Evolutionary conservation across 2,797 vertebrate genomes (phyloP).

Genomic region (Emys orbicularis): DNA sequence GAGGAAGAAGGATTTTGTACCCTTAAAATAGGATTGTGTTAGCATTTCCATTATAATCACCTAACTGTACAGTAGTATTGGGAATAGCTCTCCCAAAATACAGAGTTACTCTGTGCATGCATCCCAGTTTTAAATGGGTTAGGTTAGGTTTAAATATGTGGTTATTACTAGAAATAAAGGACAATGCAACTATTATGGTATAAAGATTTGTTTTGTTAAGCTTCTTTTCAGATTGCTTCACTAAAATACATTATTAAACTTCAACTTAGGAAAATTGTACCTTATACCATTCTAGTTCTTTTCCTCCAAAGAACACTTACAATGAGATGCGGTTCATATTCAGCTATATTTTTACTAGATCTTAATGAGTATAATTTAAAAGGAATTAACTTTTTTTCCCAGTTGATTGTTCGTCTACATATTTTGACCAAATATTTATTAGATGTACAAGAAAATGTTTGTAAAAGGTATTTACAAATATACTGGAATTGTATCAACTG

Average conservation of each 20-base stretch:
- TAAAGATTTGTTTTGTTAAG: not conserved
- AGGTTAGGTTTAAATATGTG: too few relatives aligned
- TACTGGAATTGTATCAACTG: not conserved
- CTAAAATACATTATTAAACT: not conserved
- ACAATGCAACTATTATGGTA: accelerated
- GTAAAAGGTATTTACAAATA: constrained; percentile 45
- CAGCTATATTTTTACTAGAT: not conserved
- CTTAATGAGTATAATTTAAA: not conserved
- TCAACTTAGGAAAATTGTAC: not conserved
- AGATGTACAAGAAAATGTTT: not conserved
- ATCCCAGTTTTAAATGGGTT: accelerated
- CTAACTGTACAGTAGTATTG: not conserved
- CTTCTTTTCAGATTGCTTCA: not conserved
- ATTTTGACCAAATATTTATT: constrained; percentile 1
- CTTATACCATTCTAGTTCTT: not conserved
- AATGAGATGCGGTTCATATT: not conserved
- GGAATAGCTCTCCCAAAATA: not conserved
- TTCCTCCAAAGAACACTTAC: not conserved
- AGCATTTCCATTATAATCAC: not conserved
- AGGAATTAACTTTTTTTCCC: not conserved
- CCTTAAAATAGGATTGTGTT: not conserved
- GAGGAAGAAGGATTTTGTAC: not conserved
- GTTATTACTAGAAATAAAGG: not conserved
- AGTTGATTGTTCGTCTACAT: not conserved
- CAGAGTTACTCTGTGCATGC: not conserved